Conservation (phyloP, 2,888 invertebrate genomes). For the Timandra comae region DNA sequence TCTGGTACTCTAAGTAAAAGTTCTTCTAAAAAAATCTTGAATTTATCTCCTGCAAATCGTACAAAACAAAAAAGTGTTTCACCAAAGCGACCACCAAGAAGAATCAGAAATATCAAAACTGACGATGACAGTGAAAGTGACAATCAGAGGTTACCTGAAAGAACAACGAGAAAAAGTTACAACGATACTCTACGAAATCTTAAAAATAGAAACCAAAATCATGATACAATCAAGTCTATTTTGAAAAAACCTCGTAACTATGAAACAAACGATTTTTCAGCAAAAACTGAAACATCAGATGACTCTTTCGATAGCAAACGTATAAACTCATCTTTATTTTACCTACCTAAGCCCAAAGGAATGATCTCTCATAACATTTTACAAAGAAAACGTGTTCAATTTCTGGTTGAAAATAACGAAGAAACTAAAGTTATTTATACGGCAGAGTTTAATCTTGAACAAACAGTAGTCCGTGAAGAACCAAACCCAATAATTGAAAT, state of each 20-base stretch:
- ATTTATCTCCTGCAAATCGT: conserved; percentile 44
- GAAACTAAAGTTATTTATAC: conserved; percentile 69
- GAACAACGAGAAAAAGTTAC: conserved; percentile 40
- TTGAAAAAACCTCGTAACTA: conserved; percentile 74
- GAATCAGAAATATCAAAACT: conserved; percentile 63
- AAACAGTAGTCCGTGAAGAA: conserved; percentile 37
- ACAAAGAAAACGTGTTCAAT: conserved; percentile 83
- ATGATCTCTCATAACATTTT: conserved; percentile 44
- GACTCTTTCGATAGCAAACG: conserved; percentile 51
- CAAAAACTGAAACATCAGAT: conserved; percentile 45
- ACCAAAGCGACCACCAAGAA: conserved; percentile 80
- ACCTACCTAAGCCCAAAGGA: conserved; percentile 75
- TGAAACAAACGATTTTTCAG: conserved; percentile 37
- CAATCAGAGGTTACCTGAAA: conserved; percentile 57
- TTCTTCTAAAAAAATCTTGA: conserved; percentile 52
- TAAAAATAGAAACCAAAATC: conserved; percentile 52
- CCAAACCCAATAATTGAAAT: conserved; percentile 31
- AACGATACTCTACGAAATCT: conserved; percentile 38
- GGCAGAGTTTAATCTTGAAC: conserved; percentile 65
- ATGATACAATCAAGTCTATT: conserved; percentile 76
- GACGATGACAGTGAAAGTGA: conserved; percentile 73
- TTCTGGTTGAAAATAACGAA: conserved; percentile 80
- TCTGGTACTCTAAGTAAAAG: conserved; percentile 48
- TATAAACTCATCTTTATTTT: conserved; percentile 75
- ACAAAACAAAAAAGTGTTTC: conserved; percentile 70